Conservation (phyloP, 1,140 invertebrate genomes). For the Eupeodes corollae region DNA sequence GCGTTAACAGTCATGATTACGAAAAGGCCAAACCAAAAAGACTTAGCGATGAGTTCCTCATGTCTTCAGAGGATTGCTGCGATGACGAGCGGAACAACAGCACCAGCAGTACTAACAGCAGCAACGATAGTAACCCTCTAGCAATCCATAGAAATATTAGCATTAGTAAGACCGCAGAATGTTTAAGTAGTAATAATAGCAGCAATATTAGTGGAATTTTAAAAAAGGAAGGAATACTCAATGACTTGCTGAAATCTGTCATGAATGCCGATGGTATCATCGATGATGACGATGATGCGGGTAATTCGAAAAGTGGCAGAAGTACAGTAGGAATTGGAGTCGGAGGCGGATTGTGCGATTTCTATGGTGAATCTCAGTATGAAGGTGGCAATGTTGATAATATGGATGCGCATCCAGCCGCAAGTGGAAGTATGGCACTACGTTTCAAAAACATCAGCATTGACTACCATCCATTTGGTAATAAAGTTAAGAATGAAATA, state of each 20-base stretch:
- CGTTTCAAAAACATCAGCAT: not conserved
- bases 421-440: not conserved
- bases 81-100: not conserved
- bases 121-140: too few relatives aligned
- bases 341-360: not conserved
- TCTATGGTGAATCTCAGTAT: conserved; percentile 1
- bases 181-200: not conserved
- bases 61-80: conserved; percentile 7
- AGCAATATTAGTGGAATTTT: not conserved
- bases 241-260: not conserved
- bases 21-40: conserved; percentile 28
- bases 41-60: conserved; percentile 31
- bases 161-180: not conserved
- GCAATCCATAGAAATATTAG: not conserved
- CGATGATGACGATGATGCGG: not conserved
- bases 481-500: not conserved
- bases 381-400: not conserved
- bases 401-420: not conserved
- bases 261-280: conserved; percentile 6
- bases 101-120: not conserved
- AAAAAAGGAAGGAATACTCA: not conserved
- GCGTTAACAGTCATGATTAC: conserved; percentile 2
- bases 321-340: not conserved
- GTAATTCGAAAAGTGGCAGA: not conserved
- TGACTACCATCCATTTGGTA: not conserved